These are phyloP conservation scores for Geodia barretti DNA, from an alignment of 37 sponge, comb jelly and placozoan genomes.

Conservation along the genomic window DNA sequence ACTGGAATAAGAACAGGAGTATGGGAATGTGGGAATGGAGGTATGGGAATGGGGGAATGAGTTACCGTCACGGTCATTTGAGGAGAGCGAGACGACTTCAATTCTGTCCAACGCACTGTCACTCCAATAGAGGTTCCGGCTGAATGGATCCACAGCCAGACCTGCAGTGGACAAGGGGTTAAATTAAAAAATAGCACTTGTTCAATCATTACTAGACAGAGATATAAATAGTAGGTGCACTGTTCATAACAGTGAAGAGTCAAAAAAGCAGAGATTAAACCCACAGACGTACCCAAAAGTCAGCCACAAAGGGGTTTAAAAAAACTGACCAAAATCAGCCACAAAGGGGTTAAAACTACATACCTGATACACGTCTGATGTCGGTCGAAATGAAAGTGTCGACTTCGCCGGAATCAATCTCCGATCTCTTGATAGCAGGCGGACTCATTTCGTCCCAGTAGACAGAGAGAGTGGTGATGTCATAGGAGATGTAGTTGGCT, in stretches of 20 bases:
- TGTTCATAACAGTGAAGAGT: too few relatives aligned
- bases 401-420: slow-evolving; percentile 35
- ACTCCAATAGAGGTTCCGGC: slow-evolving; percentile 69
- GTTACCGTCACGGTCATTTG: too few relatives aligned
- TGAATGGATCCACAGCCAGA: slow-evolving; percentile 36
- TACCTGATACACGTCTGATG: neutral
- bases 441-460: slow-evolving; percentile 71
- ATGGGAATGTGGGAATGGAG: too few relatives aligned
- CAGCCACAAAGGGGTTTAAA: too few relatives aligned
- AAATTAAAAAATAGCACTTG: too few relatives aligned
- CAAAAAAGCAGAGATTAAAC: too few relatives aligned
- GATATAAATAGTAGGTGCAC: too few relatives aligned
- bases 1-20: neutral
- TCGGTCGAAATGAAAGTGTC: slow-evolving; percentile 17
- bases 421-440: slow-evolving; percentile 46
- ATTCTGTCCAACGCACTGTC: slow-evolving; percentile 50
- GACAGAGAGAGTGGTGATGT: slow-evolving; percentile 10
- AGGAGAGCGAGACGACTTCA: slow-evolving; percentile 20
- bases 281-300: too few relatives aligned
- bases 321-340: too few relatives aligned
- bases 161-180: slow-evolving; percentile 23
- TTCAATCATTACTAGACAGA: too few relatives aligned
- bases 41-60: neutral
- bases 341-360: too few relatives aligned
- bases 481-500: slow-evolving; percentile 9